Evolutionary conservation across 1,140 invertebrate genomes (phyloP).

Genomic region (Conopomorpha cramerella): DNA sequence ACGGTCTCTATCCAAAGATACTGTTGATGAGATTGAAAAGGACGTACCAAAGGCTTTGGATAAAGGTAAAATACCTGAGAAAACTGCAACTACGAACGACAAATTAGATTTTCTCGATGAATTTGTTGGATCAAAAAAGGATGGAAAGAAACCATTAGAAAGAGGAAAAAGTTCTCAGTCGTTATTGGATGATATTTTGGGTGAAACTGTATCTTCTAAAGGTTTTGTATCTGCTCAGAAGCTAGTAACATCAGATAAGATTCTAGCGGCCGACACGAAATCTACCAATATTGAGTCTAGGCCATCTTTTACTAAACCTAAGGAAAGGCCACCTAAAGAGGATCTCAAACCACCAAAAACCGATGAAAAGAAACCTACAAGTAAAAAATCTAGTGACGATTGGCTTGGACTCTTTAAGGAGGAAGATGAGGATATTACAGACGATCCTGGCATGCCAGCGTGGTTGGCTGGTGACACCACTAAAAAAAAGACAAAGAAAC

Average conservation of each 20-base stretch:
- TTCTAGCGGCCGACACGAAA: too few relatives aligned
- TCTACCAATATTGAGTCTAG: too few relatives aligned
- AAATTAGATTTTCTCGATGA: constrained; percentile 27
- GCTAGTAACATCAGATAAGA: too few relatives aligned
- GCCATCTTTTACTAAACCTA: constrained; percentile 10
- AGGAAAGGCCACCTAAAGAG: too few relatives aligned
- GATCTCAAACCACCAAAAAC: constrained; percentile 11
- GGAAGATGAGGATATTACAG: constrained; percentile 16
- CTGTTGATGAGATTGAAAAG: constrained; percentile 14
- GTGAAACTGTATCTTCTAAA: constrained; percentile 21
- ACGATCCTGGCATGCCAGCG: constrained; percentile 27
- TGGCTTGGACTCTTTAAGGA: constrained; percentile 47
- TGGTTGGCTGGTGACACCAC: constrained; percentile 30
- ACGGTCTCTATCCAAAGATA: constrained; percentile 21
- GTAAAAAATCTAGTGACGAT: constrained; percentile 37
- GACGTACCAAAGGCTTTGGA: too few relatives aligned
- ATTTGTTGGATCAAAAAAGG: constrained; percentile 21
- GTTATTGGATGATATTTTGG: constrained; percentile 42
- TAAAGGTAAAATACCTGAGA: too few relatives aligned
- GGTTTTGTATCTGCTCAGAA: too few relatives aligned
- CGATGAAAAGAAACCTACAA: constrained; percentile 13
- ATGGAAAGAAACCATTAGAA: constrained; percentile 20
- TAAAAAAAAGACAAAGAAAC: constrained; percentile 29
- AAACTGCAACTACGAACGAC: too few relatives aligned
- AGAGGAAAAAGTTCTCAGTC: constrained; percentile 42